Evolutionary conservation across 2,888 invertebrate species (phyloP), one percentile per base, ranked within the genome.

Genomic region (Hirtodrosophila duncani): DNA sequence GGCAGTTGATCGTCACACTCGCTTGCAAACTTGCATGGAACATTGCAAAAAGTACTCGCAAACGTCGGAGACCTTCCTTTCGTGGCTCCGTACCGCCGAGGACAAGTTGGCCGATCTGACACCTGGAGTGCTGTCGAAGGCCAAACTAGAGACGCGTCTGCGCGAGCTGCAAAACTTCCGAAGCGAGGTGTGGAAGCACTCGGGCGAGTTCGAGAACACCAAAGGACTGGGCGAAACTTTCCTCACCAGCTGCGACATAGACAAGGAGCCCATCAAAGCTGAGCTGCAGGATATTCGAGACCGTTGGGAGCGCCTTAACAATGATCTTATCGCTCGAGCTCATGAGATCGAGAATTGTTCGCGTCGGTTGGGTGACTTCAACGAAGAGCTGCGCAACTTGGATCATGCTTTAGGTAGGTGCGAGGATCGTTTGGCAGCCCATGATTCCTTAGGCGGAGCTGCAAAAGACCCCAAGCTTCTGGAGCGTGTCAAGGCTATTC

Each of bases 151-250:
- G 82, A 93, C 93, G 68, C 96, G 96, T 83, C 88, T 98, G 3
- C 92, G 93, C 41, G 97, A 97, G 74, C 88, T 97, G 44, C 95
- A 96, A 79, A 91, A 91, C 36, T 94, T 98, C 89, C 91, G 97
- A 71, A 97, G 96, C 80, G 98, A 98, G 77, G 92, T 97, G 0
- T 94, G 96, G 93, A 95, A 96, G 85, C 94, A 89, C 80, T 94
- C 95, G 8, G 96, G 96, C 6, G 98, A 98, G 86, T 97, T 93
- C 78, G 98, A 98, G 81, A 95, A 94, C 85, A 93, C 94, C 65
- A 92, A 92, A 82, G 92, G 92, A 0, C 88, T 95, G 2, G 97
- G 97, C 1, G 96, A 97, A 77, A 92, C 94, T 0, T 95, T 98
- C 88, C 89, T 97, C 38, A 91, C 92, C 0, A 91, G 94, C 33